Base-by-base conservation (phyloP, 2,113 vertebrate genomes). In the Ammodytes marinus region DNA sequence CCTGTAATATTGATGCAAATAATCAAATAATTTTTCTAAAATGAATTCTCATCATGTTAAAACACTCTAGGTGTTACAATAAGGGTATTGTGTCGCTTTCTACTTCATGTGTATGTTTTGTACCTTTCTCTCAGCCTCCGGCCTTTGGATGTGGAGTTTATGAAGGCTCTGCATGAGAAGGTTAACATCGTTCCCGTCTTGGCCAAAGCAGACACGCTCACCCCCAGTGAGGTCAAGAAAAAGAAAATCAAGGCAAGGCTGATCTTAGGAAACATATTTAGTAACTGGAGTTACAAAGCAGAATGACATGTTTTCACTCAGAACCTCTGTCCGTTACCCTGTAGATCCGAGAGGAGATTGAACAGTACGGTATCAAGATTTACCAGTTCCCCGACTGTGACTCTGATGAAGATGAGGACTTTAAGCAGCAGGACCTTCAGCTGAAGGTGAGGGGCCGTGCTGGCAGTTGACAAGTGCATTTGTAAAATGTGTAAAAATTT, bases 381-480 rank as follows among this genome's bases (percentile, higher is more conserved):
- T 99, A 99, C 84, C 97, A 99, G 69, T 99, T 99, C 81, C 98
- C 98, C 0, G 98, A 99, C 75, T 99, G 98, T 0, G 98, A 99
- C 93, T 99, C 98, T 0, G 98, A 99, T 0, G 97, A 99, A 75
- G 98, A 99, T 27, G 98, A 99, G 15, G 98, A 99, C 3, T 99
- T 99, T 90, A 99, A 99, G 92, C 96, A 96, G 89, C 98, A 99
- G 86, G 98, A 99, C 87, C 96, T 94, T 55, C 96, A 97, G 7
- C 92, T 99, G 55, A 99, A 99, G 96, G 98, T 99, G 88, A 83
- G 83, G 54, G 14, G 1, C 42, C 9, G 40, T 4, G 11, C 6
- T 43, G 39, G 39, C 10, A 43, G 10, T 40, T 6, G 8, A 12
- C 37, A 68, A 17, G 12, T 37, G 8, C 65, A n/a, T 64, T 39